phyloP scores from a whole-genome alignment of 2,888 invertebrate species.

The Rhagonycha fulva region DNA sequence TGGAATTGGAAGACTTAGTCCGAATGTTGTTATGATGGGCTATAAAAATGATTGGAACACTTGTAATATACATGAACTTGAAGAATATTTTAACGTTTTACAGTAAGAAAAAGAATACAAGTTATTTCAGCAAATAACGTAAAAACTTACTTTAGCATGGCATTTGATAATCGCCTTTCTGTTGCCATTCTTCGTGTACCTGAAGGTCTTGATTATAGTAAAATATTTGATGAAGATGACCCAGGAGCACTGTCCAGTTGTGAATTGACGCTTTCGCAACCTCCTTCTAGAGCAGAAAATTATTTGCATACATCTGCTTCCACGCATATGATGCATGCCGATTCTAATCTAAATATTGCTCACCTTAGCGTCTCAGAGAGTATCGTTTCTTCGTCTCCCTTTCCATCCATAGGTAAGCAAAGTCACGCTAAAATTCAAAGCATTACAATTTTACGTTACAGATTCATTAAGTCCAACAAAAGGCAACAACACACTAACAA shows the following conservation, averaged over 20 bases:
- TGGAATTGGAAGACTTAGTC: conserved; percentile 90
- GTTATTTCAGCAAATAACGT: not conserved
- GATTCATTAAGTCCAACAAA: conserved; percentile 27
- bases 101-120: conserved; percentile 72
- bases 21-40: conserved; percentile 94
- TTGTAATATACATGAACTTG: conserved; percentile 73
- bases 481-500: conserved; percentile 18
- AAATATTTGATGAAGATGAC: conserved; percentile 54
- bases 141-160: conserved; percentile 64
- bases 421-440: not conserved
- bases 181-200: conserved; percentile 86
- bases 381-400: conserved; percentile 29
- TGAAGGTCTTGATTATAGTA: conserved; percentile 80
- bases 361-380: conserved; percentile 48
- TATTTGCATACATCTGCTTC: conserved; percentile 54
- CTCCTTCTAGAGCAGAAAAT: conserved; percentile 36
- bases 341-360: conserved; percentile 71
- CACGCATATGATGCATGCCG: conserved; percentile 68
- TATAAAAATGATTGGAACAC: conserved; percentile 90
- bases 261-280: conserved; percentile 53
- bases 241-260: conserved; percentile 40
- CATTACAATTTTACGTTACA: conserved; percentile 9
- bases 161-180: conserved; percentile 90
- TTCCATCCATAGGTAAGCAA: conserved; percentile 40
- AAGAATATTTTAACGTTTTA: conserved; percentile 91